phyloP scores from a whole-genome alignment of 2,113 vertebrate genomes.

The Sinocyclocheilus anophthalmus region DNA sequence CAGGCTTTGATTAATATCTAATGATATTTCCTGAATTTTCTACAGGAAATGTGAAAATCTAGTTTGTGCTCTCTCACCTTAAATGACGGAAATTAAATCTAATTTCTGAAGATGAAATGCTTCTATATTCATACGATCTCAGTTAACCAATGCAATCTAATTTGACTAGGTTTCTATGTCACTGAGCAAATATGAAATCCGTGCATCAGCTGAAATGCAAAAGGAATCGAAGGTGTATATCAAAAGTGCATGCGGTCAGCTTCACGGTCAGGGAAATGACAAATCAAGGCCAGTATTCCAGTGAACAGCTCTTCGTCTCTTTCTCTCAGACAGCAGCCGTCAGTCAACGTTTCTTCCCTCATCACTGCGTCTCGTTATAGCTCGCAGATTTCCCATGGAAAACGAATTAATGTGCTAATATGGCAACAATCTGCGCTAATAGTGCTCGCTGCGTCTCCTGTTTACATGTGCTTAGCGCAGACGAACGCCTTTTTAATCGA shows the following conservation, averaged over 20 bases:
- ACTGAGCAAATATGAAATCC: not conserved
- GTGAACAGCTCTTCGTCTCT: not conserved
- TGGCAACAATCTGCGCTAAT: slow-evolving; percentile 55
- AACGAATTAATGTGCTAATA: slow-evolving; percentile 58
- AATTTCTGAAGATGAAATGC: not conserved
- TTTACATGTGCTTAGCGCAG: slow-evolving; percentile 52
- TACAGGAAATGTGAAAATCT: not conserved
- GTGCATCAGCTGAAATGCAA: not conserved
- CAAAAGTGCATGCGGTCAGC: not conserved
- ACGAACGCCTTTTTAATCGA: slow-evolving; percentile 52
- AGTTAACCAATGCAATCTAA: not conserved
- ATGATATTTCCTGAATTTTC: slow-evolving; percentile 1
- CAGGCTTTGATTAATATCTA: slow-evolving; percentile 14
- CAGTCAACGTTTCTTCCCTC: slow-evolving; percentile 41
- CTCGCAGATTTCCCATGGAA: slow-evolving; percentile 54
- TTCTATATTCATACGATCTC: not conserved
- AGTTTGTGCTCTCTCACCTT: not conserved
- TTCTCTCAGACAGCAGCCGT: slow-evolving; percentile 39
- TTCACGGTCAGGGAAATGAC: not conserved
- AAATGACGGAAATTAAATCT: not conserved
- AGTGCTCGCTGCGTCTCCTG: slow-evolving; percentile 55
- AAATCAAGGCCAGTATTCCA: not conserved
- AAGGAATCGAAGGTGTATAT: not conserved
- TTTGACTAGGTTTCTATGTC: not conserved
- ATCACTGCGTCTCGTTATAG: slow-evolving; percentile 43